These are phyloP conservation scores for Dipodomys spectabilis DNA, from an alignment of 2,113 vertebrate species.

Conservation along the genomic window DNA sequence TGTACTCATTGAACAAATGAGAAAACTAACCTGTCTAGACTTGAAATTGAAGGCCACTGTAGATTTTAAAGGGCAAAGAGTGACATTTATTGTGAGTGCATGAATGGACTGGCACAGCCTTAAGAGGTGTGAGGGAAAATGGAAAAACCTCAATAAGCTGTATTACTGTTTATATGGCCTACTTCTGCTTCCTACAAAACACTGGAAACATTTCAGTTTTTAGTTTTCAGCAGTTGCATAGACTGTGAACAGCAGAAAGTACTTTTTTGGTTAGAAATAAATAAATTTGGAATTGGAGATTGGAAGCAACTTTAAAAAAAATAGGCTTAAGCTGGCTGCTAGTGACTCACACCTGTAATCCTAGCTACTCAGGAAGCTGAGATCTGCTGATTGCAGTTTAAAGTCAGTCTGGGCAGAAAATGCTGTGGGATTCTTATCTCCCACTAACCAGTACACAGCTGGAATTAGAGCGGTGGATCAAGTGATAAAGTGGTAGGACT, in stretches of 20 bases:
- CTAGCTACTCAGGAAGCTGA: too few relatives aligned
- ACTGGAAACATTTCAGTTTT: not conserved
- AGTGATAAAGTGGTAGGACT: too few relatives aligned
- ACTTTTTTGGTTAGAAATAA: slow-evolving; percentile 32
- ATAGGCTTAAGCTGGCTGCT: not conserved
- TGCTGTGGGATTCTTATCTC: too few relatives aligned
- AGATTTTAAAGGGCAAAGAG: not conserved
- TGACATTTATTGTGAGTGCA: slow-evolving; percentile 25
- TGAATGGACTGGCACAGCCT: not conserved
- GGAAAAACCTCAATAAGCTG: not conserved
- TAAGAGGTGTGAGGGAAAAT: not conserved
- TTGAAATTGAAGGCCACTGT: not conserved
- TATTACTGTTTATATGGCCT: not conserved
- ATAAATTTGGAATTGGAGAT: slow-evolving; percentile 16
- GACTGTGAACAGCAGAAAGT: not conserved
- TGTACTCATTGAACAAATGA: slow-evolving; percentile 14
- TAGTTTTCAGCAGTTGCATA: not conserved
- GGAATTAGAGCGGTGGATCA: too few relatives aligned
- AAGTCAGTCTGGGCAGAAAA: too few relatives aligned
- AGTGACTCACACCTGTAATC: too few relatives aligned
- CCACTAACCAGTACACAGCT: too few relatives aligned
- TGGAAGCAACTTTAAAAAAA: not conserved
- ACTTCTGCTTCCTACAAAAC: not conserved
- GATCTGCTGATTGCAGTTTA: too few relatives aligned
- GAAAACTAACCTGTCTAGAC: not conserved